These are phyloP conservation scores for Donacobius atricapilla DNA, from an alignment of 2,113 vertebrate genomes.

Conservation along the genomic window DNA sequence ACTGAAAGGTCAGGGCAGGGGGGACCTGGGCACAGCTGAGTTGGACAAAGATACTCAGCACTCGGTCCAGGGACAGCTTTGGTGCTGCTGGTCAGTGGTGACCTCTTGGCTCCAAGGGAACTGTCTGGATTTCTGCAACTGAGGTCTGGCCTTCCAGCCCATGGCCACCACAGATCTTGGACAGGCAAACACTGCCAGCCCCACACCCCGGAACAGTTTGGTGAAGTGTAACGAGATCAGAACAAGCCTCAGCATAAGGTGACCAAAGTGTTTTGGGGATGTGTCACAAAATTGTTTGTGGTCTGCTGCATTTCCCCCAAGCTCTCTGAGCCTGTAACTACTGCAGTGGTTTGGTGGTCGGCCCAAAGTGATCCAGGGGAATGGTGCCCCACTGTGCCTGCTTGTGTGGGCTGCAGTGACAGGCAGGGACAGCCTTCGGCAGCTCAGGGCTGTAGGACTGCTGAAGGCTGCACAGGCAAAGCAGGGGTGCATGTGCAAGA, in stretches of 20 bases:
- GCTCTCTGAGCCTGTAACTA: neutral
- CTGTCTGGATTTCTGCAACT: neutral
- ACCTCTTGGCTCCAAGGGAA: neutral
- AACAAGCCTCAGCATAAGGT: neutral
- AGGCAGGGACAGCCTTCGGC: neutral
- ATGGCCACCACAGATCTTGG: neutral
- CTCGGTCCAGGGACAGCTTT: neutral
- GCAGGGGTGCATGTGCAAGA: accelerated
- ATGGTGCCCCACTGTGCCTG: neutral
- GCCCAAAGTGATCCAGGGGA: neutral
- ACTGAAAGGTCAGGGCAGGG: neutral
- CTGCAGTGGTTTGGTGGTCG: accelerated
- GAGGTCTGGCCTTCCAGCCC: neutral
- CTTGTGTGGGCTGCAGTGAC: neutral
- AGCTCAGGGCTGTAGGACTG: neutral
- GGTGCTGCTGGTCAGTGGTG: neutral
- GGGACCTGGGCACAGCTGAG: neutral
- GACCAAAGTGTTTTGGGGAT: neutral
- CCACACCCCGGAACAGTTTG: neutral
- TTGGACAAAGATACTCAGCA: neutral
- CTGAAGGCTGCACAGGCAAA: neutral
- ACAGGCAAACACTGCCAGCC: neutral
- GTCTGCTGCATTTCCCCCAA: neutral
- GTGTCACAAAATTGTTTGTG: neutral
- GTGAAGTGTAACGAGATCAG: neutral